Evolutionary conservation across 2,888 invertebrate species (phyloP).

Genomic region (Lasioglossum morio): DNA sequence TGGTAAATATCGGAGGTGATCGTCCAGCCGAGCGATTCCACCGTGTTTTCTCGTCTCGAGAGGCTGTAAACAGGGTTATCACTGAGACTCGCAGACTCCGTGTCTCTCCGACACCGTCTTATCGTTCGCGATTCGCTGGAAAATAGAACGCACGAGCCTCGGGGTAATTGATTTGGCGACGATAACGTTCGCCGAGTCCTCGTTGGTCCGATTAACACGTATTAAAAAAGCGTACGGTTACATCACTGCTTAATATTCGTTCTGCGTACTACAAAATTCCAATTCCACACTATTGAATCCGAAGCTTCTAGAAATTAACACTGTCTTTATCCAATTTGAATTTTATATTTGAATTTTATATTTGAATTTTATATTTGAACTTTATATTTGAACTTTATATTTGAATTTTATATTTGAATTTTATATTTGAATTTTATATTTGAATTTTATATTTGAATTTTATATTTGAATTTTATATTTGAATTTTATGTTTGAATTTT

Average conservation of each 20-base stretch:
- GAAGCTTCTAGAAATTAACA: neutral
- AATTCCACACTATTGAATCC: neutral
- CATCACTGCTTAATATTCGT: neutral
- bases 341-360: too few relatives aligned
- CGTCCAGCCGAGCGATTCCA: slow-evolving; percentile 12
- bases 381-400: too few relatives aligned
- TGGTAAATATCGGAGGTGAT: neutral
- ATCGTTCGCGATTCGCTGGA: slow-evolving; percentile 24
- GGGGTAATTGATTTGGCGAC: slow-evolving; percentile 29
- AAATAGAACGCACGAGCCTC: neutral
- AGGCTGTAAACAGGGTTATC: slow-evolving; percentile 61
- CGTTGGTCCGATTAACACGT: slow-evolving; percentile 13
- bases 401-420: too few relatives aligned
- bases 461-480: too few relatives aligned
- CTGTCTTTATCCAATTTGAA: too few relatives aligned
- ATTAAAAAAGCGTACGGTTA: slow-evolving; percentile 7
- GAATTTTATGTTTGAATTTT: too few relatives aligned
- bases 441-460: too few relatives aligned
- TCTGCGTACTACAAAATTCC: neutral
- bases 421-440: too few relatives aligned
- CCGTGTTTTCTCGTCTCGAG: slow-evolving; percentile 10
- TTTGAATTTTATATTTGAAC: too few relatives aligned
- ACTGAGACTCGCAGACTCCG: slow-evolving; percentile 35
- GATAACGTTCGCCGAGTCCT: slow-evolving; percentile 23
- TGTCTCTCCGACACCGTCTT: slow-evolving; percentile 39